Evolutionary conservation across 1,140 invertebrate genomes (phyloP).

Genomic region (Lutraria rhynchaena): DNA sequence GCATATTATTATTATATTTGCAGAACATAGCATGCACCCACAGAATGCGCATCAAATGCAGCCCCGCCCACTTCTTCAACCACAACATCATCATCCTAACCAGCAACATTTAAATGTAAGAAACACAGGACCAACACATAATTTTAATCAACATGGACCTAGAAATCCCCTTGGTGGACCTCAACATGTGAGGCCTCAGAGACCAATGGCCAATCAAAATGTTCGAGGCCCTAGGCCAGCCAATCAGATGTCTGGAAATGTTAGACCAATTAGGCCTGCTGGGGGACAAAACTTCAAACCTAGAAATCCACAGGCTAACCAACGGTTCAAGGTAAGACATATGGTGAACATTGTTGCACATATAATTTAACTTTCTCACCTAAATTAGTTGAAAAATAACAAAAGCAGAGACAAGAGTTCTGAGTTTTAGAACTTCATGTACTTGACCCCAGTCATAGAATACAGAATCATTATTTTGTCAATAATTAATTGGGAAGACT

Average conservation of each 20-base stretch:
- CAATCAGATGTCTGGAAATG: not conserved
- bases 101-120: no score
- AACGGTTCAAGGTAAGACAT: conserved; percentile 5
- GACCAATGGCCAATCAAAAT: not conserved
- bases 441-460: not conserved
- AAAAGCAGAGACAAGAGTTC: not conserved
- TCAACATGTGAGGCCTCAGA: conserved; percentile 9
- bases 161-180: not conserved
- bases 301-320: conserved; percentile 13
- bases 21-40: no score
- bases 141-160: not conserved
- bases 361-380: no score
- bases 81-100: no score
- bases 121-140: not conserved
- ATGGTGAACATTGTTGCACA: no score
- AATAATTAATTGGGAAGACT: no score
- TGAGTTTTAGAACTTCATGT: not conserved
- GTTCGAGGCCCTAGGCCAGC: conserved; percentile 8
- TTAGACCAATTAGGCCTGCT: not conserved
- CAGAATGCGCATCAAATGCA: conserved; percentile 4
- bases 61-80: not conserved
- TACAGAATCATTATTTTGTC: no score
- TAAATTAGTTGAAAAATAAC: no score
- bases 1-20: no score
- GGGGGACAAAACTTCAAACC: not conserved